These are phyloP conservation scores for Ianthella basta DNA, from an alignment of 37 sponge, comb jelly and placozoan species.

Conservation along the genomic window DNA sequence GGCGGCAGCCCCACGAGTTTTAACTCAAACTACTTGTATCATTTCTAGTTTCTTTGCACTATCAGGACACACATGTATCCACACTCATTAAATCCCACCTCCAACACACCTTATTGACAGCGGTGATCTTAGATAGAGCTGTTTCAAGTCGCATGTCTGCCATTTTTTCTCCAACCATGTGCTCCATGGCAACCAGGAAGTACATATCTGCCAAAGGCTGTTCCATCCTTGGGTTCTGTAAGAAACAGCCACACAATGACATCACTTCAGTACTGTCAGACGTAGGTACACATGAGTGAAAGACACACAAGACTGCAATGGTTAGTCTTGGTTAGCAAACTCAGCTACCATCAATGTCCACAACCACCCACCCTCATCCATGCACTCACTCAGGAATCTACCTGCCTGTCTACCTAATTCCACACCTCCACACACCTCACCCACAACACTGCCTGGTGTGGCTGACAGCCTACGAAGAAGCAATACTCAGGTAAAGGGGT, in stretches of 20 bases:
- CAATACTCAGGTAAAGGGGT: no score
- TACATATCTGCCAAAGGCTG: conserved; percentile 85
- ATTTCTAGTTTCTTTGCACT: no score
- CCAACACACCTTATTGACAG: neutral
- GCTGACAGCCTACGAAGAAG: no score
- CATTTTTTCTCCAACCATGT: conserved; percentile 44
- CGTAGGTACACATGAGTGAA: neutral
- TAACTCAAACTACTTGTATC: no score
- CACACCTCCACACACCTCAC: no score
- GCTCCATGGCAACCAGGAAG: conserved; percentile 76
- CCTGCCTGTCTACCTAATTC: no score
- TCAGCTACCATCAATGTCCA: neutral
- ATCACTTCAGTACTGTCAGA: no score
- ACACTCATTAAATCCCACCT: no score
- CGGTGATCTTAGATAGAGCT: neutral
- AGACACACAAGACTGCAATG: neutral
- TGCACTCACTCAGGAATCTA: neutral
- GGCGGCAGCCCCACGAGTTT: no score
- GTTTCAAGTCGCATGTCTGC: conserved; percentile 6
- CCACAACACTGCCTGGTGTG: no score
- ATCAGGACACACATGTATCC: no score
- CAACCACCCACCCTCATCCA: neutral
- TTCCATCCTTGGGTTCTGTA: conserved; percentile 52
- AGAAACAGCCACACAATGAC: neutral
- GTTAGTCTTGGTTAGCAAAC: neutral